A percentile compares a stretch with the other conserved stretches of the same genome.
phyloP scores from a whole-genome alignment of 1,140 invertebrate species.

The Mamestra configurata region DNA sequence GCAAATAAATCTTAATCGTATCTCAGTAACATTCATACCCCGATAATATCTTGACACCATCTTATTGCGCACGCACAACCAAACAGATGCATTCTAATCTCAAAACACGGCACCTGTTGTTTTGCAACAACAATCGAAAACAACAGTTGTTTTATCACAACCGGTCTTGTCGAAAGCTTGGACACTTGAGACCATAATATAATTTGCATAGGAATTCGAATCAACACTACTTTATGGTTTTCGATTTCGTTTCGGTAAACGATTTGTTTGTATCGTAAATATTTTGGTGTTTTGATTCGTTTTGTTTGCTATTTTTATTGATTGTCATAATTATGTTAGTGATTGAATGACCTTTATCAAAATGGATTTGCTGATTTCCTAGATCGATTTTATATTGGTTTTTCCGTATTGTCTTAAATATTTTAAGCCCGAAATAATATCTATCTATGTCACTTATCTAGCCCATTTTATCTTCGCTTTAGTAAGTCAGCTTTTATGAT shows the following conservation, averaged over 20 bases:
- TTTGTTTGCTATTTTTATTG: not conserved
- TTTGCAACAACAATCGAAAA: constrained; percentile 7
- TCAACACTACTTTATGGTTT: not conserved
- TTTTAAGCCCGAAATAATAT: not conserved
- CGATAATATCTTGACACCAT: constrained; percentile 6
- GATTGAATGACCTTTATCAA: not conserved
- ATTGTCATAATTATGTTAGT: not conserved
- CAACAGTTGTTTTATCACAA: constrained; percentile 9
- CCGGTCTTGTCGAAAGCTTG: constrained; percentile 22
- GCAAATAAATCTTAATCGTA: constrained; percentile 25
- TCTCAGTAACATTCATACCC: constrained; percentile 6
- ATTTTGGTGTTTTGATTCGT: not conserved
- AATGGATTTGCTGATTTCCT: not conserved
- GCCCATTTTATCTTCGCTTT: too few species aligned
- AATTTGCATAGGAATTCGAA: constrained; percentile 24
- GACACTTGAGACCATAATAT: not conserved
- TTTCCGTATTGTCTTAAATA: not conserved
- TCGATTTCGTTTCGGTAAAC: constrained; percentile 10
- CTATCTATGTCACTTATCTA: too few species aligned
- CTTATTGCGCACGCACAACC: not conserved
- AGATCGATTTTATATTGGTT: not conserved
- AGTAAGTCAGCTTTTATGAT: too few species aligned
- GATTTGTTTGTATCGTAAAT: not conserved
- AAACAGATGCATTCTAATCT: not conserved
- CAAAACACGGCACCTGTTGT: constrained; percentile 9